These are phyloP conservation scores for Chrysopa pallens DNA, from an alignment of 1,140 invertebrate genomes.

Conservation along the genomic window DNA sequence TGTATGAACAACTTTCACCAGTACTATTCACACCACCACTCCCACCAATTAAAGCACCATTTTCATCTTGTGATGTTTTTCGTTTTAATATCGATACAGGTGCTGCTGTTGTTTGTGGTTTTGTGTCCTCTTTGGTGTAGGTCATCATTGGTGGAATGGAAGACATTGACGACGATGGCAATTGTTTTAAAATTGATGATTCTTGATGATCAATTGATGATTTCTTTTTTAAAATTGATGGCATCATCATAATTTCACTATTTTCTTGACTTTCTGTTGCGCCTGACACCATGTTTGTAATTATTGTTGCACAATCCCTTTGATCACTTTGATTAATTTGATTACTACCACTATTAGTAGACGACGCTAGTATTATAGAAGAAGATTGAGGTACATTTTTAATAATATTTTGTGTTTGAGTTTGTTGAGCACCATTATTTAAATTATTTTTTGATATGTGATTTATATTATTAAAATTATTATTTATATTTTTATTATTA, in stretches of 20 bases:
- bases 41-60: constrained; percentile 18
- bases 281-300: neutral
- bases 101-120: constrained; percentile 22
- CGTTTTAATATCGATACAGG: constrained; percentile 63
- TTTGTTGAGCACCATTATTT: neutral
- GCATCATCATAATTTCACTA: too few relatives aligned
- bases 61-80: constrained; percentile 45
- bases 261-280: too few relatives aligned
- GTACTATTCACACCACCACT: constrained; percentile 9
- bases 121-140: neutral
- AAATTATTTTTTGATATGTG: neutral
- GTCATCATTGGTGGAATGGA: too few relatives aligned
- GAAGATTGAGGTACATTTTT: too few relatives aligned
- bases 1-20: constrained; percentile 17
- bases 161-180: too few relatives aligned
- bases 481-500: constrained; percentile 11
- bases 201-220: neutral
- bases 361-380: too few relatives aligned
- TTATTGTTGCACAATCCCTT: neutral
- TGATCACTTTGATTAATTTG: too few relatives aligned
- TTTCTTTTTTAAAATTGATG: constrained; percentile 17
- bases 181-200: too few relatives aligned
- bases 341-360: too few relatives aligned
- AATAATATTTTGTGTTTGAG: too few relatives aligned
- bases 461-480: constrained; percentile 4